Evolutionary conservation across 2,113 vertebrate species (phyloP).

Genomic region (Hemicordylus capensis): DNA sequence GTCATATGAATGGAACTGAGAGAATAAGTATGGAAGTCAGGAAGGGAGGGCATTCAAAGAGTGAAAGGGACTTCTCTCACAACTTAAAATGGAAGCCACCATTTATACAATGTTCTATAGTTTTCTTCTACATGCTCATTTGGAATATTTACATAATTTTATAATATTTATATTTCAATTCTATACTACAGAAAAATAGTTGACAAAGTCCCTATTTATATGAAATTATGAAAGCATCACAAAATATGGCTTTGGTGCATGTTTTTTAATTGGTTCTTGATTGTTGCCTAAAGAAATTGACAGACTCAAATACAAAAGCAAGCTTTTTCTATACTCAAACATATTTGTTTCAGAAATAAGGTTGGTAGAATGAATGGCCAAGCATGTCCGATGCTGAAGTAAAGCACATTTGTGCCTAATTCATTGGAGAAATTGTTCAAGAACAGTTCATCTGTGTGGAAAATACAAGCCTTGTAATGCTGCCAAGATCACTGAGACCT

Average conservation of each 20-base stretch:
- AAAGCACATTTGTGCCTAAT: conserved; percentile 10
- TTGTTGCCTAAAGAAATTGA: neutral
- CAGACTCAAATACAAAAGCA: neutral
- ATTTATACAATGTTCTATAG: neutral
- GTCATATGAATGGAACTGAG: neutral
- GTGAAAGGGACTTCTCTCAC: neutral
- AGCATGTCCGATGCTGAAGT: neutral
- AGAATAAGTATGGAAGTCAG: neutral
- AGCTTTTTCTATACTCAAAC: neutral
- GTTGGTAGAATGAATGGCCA: neutral
- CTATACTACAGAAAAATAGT: neutral
- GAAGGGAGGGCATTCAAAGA: neutral
- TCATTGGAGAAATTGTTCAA: conserved; percentile 6
- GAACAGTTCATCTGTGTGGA: conserved; percentile 1
- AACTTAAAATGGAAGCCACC: neutral
- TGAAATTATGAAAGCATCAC: conserved; percentile 18
- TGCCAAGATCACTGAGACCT: conserved; percentile 10
- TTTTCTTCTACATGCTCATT: neutral
- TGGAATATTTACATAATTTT: neutral
- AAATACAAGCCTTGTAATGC: conserved; percentile 2
- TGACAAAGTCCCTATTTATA: neutral
- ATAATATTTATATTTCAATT: neutral
- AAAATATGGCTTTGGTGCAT: neutral
- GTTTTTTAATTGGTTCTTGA: neutral
- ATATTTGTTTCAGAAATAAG: conserved; percentile 18